phyloP scores from a whole-genome alignment of 2,797 vertebrate genomes.

The Gymnocypris eckloni region DNA sequence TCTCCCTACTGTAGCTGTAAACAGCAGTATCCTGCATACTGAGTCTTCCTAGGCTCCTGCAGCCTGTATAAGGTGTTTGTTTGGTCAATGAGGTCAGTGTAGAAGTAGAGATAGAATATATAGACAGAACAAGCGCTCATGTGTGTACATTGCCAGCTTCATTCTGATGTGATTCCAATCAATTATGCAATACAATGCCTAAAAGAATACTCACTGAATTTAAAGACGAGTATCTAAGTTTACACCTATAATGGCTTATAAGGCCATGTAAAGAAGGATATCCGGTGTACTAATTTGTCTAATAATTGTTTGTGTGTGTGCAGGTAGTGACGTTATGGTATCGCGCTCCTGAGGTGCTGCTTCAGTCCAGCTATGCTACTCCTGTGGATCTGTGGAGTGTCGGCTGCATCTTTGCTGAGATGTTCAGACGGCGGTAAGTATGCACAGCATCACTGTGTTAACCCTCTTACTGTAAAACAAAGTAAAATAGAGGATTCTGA shows the following conservation, averaged over 20 bases:
- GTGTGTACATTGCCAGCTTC: conserved; percentile 69
- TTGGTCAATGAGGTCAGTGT: conserved; percentile 14
- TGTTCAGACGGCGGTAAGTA: conserved; percentile 91
- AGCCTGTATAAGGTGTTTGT: conserved; percentile 16
- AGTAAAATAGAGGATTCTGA: conserved; percentile 24
- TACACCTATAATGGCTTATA: background rate
- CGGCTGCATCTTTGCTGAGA: conserved; percentile 92
- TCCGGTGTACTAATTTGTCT: background rate
- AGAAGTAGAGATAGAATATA: conserved; percentile 38
- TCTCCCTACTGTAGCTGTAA: conserved; percentile 78
- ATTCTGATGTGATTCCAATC: conserved; percentile 67
- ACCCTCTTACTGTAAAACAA: background rate
- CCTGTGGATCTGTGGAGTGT: conserved; percentile 93
- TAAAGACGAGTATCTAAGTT: background rate
- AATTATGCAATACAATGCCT: background rate
- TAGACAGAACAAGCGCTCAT: background rate
- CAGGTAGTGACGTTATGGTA: conserved; percentile 94
- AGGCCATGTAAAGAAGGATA: background rate
- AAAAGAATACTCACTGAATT: background rate
- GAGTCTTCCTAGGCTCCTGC: conserved; percentile 28
- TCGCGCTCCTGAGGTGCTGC: conserved; percentile 89
- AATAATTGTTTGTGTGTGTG: conserved; percentile 30
- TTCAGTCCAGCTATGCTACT: conserved; percentile 93
- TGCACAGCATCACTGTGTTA: background rate
- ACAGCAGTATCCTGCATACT: conserved; percentile 74